Base-by-base conservation (phyloP, 2,797 vertebrate genomes). In the Pterois miles region DNA sequence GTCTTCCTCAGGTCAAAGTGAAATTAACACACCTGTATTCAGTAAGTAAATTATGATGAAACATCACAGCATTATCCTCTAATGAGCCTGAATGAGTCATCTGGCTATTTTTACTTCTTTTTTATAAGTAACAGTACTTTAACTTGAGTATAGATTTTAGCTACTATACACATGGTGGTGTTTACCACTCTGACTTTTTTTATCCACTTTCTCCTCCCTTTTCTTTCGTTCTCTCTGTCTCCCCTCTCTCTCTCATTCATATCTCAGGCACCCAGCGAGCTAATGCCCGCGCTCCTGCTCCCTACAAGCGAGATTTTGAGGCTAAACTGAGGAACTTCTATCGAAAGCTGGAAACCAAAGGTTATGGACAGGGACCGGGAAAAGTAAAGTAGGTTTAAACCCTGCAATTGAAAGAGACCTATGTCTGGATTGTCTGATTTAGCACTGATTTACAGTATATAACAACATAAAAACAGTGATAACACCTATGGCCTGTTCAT, bases 321-420 rank as follows among this genome's bases (percentile, higher is more conserved):
- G 98, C 98, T 75, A 99, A 99, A 90, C 92, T 99, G 85, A 96
- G 98, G 89, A 99, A 99, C 91, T 99, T 99, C 87, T 99, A 99
- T 93, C 96, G 98, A 89, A 99, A 99, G 91, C 85, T 99, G 90
- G 98, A 99, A 93, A 98, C 97, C 10, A 99, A 99, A 92, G 98
- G 98, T 91, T 99, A 98, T 13, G 98, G 98, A 58, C 98, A 99
- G 93, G 98, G 98, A 68, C 98, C 98, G 5, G 98, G 98, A 72
- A 99, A 99, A 93, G 94, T 99, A 92, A 99, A 99, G 98, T 99
- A 94, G 31, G 97, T 93, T 48, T 6, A 12, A 33, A 27, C 60
- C 3, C 4, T 3, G 5, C 58, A 22, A 0, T 6, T 9, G 8
- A 6, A 7, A 18, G 11, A 34, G 18, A 23, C 48, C 20, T 14